Base-by-base conservation (phyloP, 2,797 vertebrate genomes). In the Pseudochaenichthys georgianus region DNA sequence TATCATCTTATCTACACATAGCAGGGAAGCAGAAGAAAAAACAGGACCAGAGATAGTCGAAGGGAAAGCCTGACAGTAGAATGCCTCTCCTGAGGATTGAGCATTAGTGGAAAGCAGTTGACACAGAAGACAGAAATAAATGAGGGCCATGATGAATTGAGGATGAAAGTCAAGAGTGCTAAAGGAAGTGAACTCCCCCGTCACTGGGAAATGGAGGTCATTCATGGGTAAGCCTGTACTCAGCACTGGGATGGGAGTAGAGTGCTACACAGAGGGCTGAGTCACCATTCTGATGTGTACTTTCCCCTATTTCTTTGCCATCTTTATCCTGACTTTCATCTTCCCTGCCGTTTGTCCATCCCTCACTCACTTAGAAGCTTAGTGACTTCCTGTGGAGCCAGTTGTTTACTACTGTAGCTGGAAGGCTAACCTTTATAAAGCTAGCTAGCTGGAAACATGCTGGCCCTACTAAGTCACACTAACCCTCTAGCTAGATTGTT, bases 221-320 rank as follows among this genome's bases (percentile, higher is more conserved):
- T 52, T 77, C 45, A 77, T 42, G 52, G 52, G 23, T 45, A 47
- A 51, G 61, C 16, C 34, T 45, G 53, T 48, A 53, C 59, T 50
- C 31, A 23, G 47, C 13, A 7, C 5, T 13, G 55, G 17, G 45
- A 19, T 53, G 45, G 68, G 63, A 52, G 41, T 2, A 23, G 4
- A 34, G 45, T 4, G 1, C 62, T n/a, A 15, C 55, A 58, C 43
- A 52, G 16, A 53, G 67, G 41, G 34, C 28, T 60, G 61, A 74
- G 57, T 77, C 66, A 64, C 34, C 43, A 50, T 31, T 74, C 63
- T 34, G 17, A 12, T n/a, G 23, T 48, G 23, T 28, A 0, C 43
- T 43, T 57, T 50, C 16, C 38, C 38, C 34, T 38, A 38, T 9
- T 38, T 9, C 34, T 38, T 38, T 38, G 21, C 23, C 34, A 38